These are phyloP conservation scores for Nipponacmea schrenckii DNA, from an alignment of 2,888 invertebrate species.

Conservation along the genomic window DNA sequence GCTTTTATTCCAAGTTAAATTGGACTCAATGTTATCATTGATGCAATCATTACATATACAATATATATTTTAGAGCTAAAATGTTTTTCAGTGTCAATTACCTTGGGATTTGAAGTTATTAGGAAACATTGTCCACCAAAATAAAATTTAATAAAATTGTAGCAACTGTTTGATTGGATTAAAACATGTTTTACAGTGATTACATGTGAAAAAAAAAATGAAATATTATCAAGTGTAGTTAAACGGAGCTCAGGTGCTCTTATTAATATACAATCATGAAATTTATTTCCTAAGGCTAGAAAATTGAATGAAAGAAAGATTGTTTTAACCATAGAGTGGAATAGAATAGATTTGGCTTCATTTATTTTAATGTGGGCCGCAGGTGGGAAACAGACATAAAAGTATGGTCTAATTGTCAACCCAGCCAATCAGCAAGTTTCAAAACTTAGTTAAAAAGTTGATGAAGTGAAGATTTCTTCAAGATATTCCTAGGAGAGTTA, in stretches of 20 bases:
- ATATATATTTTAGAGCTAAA: too few species aligned
- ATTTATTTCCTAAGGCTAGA: neutral
- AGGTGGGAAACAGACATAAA: neutral
- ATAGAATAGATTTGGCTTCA: neutral
- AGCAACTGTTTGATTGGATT: too few species aligned
- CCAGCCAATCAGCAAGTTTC: constrained; percentile 1
- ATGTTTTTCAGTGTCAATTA: too few species aligned
- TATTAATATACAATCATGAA: neutral
- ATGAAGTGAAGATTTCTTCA: constrained; percentile 3
- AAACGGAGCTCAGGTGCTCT: neutral
- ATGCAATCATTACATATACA: too few species aligned
- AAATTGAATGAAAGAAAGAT: neutral
- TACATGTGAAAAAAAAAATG: too few species aligned
- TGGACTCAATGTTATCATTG: too few species aligned
- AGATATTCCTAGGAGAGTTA: neutral
- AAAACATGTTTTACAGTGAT: too few species aligned
- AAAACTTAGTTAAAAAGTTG: constrained; percentile 8
- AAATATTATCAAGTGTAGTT: neutral
- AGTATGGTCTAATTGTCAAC: constrained; percentile 3
- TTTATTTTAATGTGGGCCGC: neutral
- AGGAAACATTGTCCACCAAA: too few species aligned
- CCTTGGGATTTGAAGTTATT: too few species aligned
- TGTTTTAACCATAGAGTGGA: neutral
- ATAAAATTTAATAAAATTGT: too few species aligned
- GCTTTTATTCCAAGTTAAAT: too few species aligned